phyloP scores from a whole-genome alignment of 1,140 invertebrate genomes.

The Aricia agestis region DNA sequence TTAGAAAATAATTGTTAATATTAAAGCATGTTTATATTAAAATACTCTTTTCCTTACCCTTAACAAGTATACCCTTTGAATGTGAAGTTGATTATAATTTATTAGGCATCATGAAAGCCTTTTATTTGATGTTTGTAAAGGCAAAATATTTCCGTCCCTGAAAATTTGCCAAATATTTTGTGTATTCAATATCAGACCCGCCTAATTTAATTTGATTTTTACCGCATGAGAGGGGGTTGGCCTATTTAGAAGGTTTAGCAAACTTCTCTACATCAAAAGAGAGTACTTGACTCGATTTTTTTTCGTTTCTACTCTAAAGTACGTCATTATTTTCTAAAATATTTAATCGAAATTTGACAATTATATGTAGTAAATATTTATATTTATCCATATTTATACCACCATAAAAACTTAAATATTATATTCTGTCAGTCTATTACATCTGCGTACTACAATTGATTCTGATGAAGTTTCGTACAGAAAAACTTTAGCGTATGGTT shows the following conservation, averaged over 20 bases:
- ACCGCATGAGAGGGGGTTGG: neutral
- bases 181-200: neutral
- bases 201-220: constrained; percentile 1
- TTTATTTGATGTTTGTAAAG: constrained; percentile 15
- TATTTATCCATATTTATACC: no score
- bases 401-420: no score
- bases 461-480: no score
- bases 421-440: no score
- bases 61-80: neutral
- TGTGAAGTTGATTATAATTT: constrained; percentile 14
- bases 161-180: neutral
- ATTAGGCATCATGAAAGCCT: constrained; percentile 10
- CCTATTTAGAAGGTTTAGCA: neutral
- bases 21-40: neutral
- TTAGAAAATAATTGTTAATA: neutral
- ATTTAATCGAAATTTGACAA: no score
- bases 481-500: no score
- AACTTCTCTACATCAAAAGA: constrained; percentile 1
- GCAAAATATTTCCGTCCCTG: constrained; percentile 5
- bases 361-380: no score
- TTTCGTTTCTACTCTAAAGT: neutral
- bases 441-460: no score
- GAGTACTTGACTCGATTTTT: neutral
- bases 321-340: neutral
- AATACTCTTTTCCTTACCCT: neutral